These are phyloP conservation scores for Panthera leo DNA, from an alignment of 2,113 vertebrate genomes.

Conservation along the genomic window DNA sequence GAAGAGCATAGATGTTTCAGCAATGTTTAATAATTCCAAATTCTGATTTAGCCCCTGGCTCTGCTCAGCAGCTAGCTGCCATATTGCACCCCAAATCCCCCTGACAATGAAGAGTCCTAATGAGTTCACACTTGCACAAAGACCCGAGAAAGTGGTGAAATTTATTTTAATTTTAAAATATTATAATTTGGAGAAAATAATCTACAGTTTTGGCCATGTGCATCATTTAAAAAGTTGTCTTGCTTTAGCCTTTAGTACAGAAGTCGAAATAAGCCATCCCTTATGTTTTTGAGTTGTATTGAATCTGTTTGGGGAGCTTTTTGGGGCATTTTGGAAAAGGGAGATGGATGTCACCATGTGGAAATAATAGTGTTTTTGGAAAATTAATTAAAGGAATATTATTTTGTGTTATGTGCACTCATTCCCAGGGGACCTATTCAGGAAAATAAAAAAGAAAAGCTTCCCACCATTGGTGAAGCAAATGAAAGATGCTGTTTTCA, in stretches of 20 bases:
- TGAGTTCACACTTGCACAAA: background rate
- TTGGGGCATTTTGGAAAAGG: conserved; percentile 65
- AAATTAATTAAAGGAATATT: conserved; percentile 65
- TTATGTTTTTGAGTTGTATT: conserved; percentile 53
- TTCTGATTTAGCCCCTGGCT: background rate
- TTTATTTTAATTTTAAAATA: conserved; percentile 5
- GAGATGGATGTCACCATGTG: conserved; percentile 75
- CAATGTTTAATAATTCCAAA: background rate
- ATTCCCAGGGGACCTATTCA: conserved; percentile 57
- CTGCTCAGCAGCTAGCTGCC: background rate
- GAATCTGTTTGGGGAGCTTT: conserved; percentile 39
- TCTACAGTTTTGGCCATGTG: conserved; percentile 1
- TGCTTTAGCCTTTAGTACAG: conserved; percentile 51
- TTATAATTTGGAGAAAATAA: conserved; percentile 23
- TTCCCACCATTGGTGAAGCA: conserved; percentile 66
- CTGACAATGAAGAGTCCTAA: background rate
- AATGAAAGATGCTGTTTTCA: conserved; percentile 79
- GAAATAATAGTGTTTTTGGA: conserved; percentile 73
- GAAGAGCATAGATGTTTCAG: background rate
- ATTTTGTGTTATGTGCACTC: conserved; percentile 64
- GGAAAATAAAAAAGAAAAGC: conserved; percentile 67
- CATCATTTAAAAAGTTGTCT: conserved; percentile 48
- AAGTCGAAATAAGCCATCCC: conserved; percentile 65
- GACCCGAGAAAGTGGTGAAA: background rate
- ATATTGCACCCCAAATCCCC: background rate